Evolutionary conservation across 2,797 vertebrate species (phyloP), one percentile per base, ranked within the genome.

Genomic region (Melopsittacus undulatus): DNA sequence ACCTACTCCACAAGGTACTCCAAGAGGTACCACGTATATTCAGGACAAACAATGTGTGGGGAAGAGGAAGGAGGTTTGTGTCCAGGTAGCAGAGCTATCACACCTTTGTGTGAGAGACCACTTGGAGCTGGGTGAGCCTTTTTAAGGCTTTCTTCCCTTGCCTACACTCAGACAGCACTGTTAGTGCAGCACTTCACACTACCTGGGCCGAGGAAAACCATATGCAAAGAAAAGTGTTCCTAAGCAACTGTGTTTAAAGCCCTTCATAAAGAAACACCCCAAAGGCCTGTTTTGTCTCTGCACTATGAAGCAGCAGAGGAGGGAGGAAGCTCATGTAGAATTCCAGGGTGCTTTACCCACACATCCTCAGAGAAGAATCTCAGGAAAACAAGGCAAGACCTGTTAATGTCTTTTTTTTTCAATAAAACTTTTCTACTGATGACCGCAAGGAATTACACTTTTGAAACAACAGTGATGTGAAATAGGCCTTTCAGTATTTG

Each of bases 1-100:
- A 48, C 36, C 51, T 54, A 7, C 54, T 49, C 22, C 2, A 3
- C n/a, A 74, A 69, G 11, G 19, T 43, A 32, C 6, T 52, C 61
- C 26, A 34, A 30, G 61, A 34, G 15, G 20, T 32, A 70, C 12
- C 20, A 29, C 0, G 0, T 16, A 49, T 1, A 3, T 4, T 40
- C 57, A 57, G 49, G 64, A 64, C 34, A 62, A 68, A 20, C 1
- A 4, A 19, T 3, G 13, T 2, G 0, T 7, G 16, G 18, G 30
- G 57, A 81, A 1, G 3, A 54, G 30, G 45, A 32, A 52, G 0
- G 15, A 74, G 13, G 29, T 38, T 67, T 0, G 2, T 49, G 64
- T 38, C 42, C 63, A 64, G 38, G 27, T 6, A 67, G 51, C 38
- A 74, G 42, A 59, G 57, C 34, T 36, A 36, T 17, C 57, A 36